Percentiles rank a stretch among this genome's conserved stretches.
phyloP scores from a whole-genome alignment of 2,888 invertebrate species.

The Chymomyza procnemis region DNA sequence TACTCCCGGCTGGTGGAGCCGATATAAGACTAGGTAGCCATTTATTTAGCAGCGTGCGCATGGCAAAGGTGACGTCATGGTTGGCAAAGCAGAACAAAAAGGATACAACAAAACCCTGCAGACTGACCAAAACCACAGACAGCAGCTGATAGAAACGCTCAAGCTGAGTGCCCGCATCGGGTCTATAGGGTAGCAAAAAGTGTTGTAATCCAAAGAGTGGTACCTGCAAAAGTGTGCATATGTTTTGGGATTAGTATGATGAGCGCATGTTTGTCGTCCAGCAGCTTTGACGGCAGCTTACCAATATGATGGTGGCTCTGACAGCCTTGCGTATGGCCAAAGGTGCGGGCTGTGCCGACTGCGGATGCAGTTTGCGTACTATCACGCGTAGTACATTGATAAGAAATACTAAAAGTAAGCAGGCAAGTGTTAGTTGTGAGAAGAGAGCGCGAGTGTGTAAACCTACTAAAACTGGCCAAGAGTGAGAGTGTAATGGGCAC shows the following conservation, averaged over 20 bases:
- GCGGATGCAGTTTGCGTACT: slow-evolving; percentile 83
- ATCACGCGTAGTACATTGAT: slow-evolving; percentile 84
- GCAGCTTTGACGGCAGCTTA: slow-evolving; percentile 52
- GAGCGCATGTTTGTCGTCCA: not conserved
- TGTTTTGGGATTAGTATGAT: not conserved
- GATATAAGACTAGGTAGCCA: slow-evolving; percentile 73
- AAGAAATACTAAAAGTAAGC: slow-evolving; percentile 81
- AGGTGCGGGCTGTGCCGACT: slow-evolving; percentile 82
- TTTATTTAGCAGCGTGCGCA: slow-evolving; percentile 79
- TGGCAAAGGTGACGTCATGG: slow-evolving; percentile 83
- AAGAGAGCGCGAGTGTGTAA: not conserved
- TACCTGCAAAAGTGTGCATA: slow-evolving; percentile 76
- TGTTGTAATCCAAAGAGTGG: slow-evolving; percentile 88
- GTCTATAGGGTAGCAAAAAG: slow-evolving; percentile 84
- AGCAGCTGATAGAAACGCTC: slow-evolving; percentile 83
- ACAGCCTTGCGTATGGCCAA: slow-evolving; percentile 83
- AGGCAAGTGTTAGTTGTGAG: not conserved
- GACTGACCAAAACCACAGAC: slow-evolving; percentile 84
- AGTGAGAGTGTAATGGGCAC: slow-evolving; percentile 83
- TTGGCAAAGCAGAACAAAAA: slow-evolving; percentile 87
- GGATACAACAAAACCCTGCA: slow-evolving; percentile 86
- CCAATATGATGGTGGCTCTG: slow-evolving; percentile 85
- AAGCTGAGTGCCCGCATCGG: slow-evolving; percentile 80
- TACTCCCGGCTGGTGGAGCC: slow-evolving; percentile 74
- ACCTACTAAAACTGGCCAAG: slow-evolving; percentile 81